These are phyloP conservation scores for Pungitius pungitius DNA, from an alignment of 2,113 vertebrate genomes.

Conservation along the genomic window DNA sequence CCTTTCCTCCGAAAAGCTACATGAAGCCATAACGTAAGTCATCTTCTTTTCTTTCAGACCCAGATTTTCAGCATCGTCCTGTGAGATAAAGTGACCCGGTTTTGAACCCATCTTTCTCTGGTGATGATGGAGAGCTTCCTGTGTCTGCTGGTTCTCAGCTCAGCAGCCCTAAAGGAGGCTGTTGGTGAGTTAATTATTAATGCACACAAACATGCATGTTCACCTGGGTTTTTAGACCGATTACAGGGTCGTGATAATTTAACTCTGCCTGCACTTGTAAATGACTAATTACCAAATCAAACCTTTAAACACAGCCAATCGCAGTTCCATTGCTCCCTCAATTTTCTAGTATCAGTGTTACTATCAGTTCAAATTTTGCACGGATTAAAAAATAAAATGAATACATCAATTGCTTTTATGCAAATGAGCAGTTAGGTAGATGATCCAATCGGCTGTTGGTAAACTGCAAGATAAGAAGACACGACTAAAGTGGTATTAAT, in stretches of 20 bases:
- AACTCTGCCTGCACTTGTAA: not conserved
- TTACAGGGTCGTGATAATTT: not conserved
- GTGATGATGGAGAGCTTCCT: constrained; percentile 64
- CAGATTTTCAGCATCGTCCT: constrained; percentile 7
- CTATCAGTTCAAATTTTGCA: not conserved
- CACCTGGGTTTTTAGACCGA: not conserved
- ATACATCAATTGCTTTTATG: no score
- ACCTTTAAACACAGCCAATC: not conserved
- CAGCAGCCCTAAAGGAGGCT: constrained; percentile 48
- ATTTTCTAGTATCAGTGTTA: not conserved
- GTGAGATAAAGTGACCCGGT: not conserved
- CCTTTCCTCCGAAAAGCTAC: not conserved
- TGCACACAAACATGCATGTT: not conserved
- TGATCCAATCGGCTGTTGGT: no score
- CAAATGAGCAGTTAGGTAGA: no score
- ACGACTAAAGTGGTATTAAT: no score
- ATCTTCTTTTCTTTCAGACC: constrained; percentile 10
- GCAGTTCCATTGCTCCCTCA: no score
- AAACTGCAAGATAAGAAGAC: no score
- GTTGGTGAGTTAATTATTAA: constrained; percentile 55
- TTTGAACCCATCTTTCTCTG: constrained; percentile 11
- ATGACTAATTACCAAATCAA: no score
- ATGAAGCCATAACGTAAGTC: not conserved
- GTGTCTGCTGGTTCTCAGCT: constrained; percentile 61
- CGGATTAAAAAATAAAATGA: not conserved